Percentiles rank a stretch among this genome's conserved stretches.
Conservation (phyloP, 2,888 invertebrate species). For the Drosophila vallismaia region DNA sequence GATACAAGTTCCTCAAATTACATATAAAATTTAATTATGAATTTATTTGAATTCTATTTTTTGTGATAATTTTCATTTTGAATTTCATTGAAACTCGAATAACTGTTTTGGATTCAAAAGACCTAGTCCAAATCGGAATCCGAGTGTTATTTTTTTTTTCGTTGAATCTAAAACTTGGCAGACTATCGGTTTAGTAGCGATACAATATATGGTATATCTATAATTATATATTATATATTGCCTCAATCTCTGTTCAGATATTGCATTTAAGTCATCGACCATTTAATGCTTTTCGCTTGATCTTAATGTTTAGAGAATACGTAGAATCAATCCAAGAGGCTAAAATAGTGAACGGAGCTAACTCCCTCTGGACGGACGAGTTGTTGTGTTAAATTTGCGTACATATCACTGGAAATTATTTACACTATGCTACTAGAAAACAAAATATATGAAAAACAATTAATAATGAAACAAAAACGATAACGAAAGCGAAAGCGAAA, state of each 20-base stretch:
- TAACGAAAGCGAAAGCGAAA: too few relatives aligned
- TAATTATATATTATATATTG: slow-evolving; percentile 15
- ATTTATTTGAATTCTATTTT: background rate
- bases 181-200: background rate
- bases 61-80: slow-evolving; percentile 11
- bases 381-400: slow-evolving; percentile 63
- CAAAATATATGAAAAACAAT: slow-evolving; percentile 4
- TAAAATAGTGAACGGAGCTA: slow-evolving; percentile 18
- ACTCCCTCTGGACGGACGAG: slow-evolving; percentile 40
- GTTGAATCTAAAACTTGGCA: background rate
- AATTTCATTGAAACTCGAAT: background rate
- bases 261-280: slow-evolving; percentile 37
- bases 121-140: background rate
- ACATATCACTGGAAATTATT: slow-evolving; percentile 72
- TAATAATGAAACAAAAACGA: background rate
- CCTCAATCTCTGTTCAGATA: slow-evolving; percentile 24
- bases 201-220: background rate
- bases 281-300: slow-evolving; percentile 51
- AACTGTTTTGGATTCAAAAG: background rate
- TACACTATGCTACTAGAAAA: slow-evolving; percentile 48
- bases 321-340: slow-evolving; percentile 27
- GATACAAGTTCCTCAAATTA: slow-evolving; percentile 34
- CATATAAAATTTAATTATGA: slow-evolving; percentile 2
- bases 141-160: background rate
- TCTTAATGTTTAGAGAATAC: slow-evolving; percentile 28